Base-by-base conservation (phyloP, 2,797 vertebrate species). In the Nothura maculosa region DNA sequence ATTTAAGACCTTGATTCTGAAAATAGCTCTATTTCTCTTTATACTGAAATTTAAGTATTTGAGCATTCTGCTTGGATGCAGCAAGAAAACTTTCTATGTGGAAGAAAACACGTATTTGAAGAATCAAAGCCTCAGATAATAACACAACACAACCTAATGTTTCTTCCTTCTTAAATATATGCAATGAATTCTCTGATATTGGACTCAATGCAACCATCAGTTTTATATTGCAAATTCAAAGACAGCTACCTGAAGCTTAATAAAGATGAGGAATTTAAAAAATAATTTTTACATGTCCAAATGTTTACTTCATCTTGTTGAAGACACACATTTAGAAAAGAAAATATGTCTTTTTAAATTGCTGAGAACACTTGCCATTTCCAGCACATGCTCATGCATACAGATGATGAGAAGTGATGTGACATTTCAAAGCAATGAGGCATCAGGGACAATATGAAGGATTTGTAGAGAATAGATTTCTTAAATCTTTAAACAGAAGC, bases 401-500 rank as follows among this genome's bases (percentile, higher is more conserved):
- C 76, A 81, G 82, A 84, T 64, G 73, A 72, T 25, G 28, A 27
- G 75, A 74, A 96, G 81, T 45, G 88, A 92, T 92, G 60, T 69
- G 95, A 94, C 94, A 94, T 95, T 90, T 90, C 85, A 89, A 96
- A 94, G 83, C 87, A 87, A 94, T 80, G 83, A 94, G 70, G 30
- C 85, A 92, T 78, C 73, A 2, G 74, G 91, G 93, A 95, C 78
- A 95, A 87, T 0, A 60, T 38, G 34, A 92, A 92, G 40, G 76
- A 68, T 48, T 85, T 50, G 67, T 81, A 89, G 48, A 75, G 92
- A 76, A 32, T 55, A 68, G 17, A 62, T 42, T 76, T 89, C 74
- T 43, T 45, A 15, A 42, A 73, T 48, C 52, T 66, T 34, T 12
- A 22, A 50, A 74, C 81, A 80, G 43, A 79, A 69, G 40, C 28